A percentile compares a stretch with the other conserved stretches of the same genome.
phyloP scores from a whole-genome alignment of 2,888 invertebrate genomes.

The Phlogophora meticulosa region DNA sequence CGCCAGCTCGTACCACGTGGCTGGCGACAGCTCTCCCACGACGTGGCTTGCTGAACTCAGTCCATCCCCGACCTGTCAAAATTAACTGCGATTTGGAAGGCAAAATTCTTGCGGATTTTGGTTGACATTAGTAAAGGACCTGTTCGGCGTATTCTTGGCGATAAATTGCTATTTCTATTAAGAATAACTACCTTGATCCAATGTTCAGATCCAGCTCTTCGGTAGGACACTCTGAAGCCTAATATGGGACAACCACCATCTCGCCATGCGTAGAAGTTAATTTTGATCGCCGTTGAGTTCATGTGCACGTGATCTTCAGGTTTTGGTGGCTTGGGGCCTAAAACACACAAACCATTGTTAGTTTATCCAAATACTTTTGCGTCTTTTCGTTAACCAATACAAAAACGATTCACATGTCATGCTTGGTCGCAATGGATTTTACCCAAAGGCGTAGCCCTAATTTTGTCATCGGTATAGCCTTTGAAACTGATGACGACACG shows the following conservation, averaged over 20 bases:
- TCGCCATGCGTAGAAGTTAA: conserved; percentile 95
- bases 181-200: conserved; percentile 83
- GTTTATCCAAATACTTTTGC: too few species aligned
- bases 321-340: conserved; percentile 93
- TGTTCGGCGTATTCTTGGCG: too few species aligned
- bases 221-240: conserved; percentile 93
- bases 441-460: too few species aligned
- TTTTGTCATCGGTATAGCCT: not conserved
- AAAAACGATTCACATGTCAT: too few species aligned
- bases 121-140: too few species aligned
- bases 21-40: conserved; percentile 90
- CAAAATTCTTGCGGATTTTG: not conserved
- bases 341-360: conserved; percentile 3
- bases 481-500: too few species aligned
- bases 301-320: conserved; percentile 93
- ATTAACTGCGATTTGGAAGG: not conserved
- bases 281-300: conserved; percentile 94
- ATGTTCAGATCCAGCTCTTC: conserved; percentile 90
- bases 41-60: conserved; percentile 85
- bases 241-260: conserved; percentile 95
- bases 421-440: not conserved
- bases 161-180: not conserved
- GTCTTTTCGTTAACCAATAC: too few species aligned
- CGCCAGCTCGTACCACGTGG: conserved; percentile 92
- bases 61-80: conserved; percentile 82